phyloP scores from a whole-genome alignment of 1,140 invertebrate genomes.

The Eriosoma lanigerum region DNA sequence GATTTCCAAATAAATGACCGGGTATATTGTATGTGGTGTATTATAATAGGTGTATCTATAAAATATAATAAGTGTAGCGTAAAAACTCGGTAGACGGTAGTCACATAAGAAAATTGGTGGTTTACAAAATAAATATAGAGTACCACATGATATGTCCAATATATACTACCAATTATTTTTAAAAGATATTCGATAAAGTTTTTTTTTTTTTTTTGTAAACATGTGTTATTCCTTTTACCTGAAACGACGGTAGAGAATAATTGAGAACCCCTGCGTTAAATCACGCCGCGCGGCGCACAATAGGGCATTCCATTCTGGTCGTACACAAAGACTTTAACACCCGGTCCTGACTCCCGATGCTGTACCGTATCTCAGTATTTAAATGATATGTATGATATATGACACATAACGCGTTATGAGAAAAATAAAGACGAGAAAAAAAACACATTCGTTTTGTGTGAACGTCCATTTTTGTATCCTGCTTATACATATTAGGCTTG shows the following conservation, averaged over 20 bases:
- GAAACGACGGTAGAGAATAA: background rate
- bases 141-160: no score
- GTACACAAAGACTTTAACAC: conserved; percentile 50
- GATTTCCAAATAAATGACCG: conserved; percentile 2
- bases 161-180: conserved; percentile 20
- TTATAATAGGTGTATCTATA: no score
- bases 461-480: conserved; percentile 21
- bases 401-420: conserved; percentile 45
- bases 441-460: conserved; percentile 38
- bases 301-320: conserved; percentile 47
- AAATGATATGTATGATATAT: conserved; percentile 50
- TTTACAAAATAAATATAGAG: background rate
- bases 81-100: conserved; percentile 28
- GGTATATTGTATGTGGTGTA: background rate
- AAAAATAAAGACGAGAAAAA: conserved; percentile 35
- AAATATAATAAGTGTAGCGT: background rate
- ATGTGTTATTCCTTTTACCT: background rate
- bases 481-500: conserved; percentile 15
- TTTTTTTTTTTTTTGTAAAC: background rate
- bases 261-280: conserved; percentile 30
- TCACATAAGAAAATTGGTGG: conserved; percentile 39
- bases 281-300: conserved; percentile 39
- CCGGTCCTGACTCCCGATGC: conserved; percentile 45
- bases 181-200: background rate
- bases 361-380: conserved; percentile 31